Evolutionary conservation across 2,888 invertebrate species (phyloP), one percentile per base, ranked within the genome.

Genomic region (Halocaridina rubra): DNA sequence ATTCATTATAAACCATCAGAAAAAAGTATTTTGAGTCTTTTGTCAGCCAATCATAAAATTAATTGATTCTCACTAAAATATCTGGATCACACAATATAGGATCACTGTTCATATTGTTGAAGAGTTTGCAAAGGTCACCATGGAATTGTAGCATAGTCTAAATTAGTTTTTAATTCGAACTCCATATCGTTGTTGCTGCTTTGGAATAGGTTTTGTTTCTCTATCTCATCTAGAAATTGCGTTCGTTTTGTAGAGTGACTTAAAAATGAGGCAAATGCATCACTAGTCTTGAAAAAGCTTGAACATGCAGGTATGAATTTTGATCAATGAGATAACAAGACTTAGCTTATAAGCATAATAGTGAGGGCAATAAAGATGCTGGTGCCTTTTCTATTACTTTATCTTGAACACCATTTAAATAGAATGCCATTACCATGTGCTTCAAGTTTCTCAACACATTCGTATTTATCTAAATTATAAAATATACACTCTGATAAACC

Each of bases 211-310:
- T 39, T 75, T 32, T 46, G 7, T 75, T 39, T 7, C 22, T 29
- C 13, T 10, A 13, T 72, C 13, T 24, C 27, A 19, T 53, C 24
- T 16, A 39, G 53, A 75, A 75, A 75, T 13, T 77, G 59, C 61
- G 59, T 77, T 77, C 57, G 61, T 77, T 59, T 77, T 64, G 59
- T 59, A 46, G 72, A 75, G 59, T 77, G 59, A 77, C 19, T 5
- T 22, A 77, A 77, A 53, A 77, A 77, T 77, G 77, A 61, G 59
- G 77, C 77, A 77, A 77, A 59, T 64, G 61, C 75, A 8, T 77
- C 77, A 77, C 22, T 61, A n/a, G 61, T 53, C 77, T 77, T 77
- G 59, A 61, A 61, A 77, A 77, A 77, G 19, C 22, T 77, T 77
- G 77, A 27, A 64, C 77, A 61, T 77, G 59, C 59, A 77, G 77